Evolutionary conservation across 2,113 vertebrate species (phyloP).

Genomic region (Callipepla californica): DNA sequence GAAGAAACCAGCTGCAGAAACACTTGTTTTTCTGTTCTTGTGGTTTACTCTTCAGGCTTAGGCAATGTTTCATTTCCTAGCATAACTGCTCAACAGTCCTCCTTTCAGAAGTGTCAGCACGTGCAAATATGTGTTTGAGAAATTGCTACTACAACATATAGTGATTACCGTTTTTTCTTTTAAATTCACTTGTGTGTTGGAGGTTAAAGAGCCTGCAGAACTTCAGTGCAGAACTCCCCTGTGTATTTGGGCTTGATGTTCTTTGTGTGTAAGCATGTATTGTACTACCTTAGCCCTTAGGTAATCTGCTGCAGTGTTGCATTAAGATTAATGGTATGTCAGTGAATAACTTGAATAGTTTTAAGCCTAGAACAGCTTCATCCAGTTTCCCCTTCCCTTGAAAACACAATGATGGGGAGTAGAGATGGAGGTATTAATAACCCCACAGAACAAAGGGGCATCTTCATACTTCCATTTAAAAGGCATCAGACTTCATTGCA

Average conservation of each 20-base stretch:
- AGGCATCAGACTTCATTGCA: neutral
- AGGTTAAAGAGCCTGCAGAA: neutral
- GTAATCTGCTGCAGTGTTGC: neutral
- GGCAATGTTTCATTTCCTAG: slow-evolving; percentile 83
- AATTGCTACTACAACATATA: neutral
- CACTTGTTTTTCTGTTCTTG: slow-evolving; percentile 73
- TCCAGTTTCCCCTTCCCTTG: neutral
- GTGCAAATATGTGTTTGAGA: slow-evolving; percentile 25
- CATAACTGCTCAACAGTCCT: slow-evolving; percentile 57
- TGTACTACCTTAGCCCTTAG: neutral
- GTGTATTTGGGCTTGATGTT: neutral
- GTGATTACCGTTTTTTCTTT: neutral
- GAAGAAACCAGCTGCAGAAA: slow-evolving; percentile 30
- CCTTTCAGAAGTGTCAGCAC: slow-evolving; percentile 40
- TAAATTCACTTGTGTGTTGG: neutral
- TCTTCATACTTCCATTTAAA: neutral
- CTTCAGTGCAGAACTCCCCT: neutral
- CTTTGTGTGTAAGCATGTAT: neutral
- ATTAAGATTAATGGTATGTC: neutral
- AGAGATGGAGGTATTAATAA: neutral
- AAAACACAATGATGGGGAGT: neutral
- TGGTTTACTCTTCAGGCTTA: slow-evolving; percentile 80
- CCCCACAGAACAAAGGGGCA: neutral
- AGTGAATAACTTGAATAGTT: neutral
- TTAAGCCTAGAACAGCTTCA: neutral